A percentile compares a stretch with the other conserved stretches of the same genome.
These are phyloP conservation scores for Lerista edwardsae DNA, from an alignment of 2,797 vertebrate species.

Conservation along the genomic window DNA sequence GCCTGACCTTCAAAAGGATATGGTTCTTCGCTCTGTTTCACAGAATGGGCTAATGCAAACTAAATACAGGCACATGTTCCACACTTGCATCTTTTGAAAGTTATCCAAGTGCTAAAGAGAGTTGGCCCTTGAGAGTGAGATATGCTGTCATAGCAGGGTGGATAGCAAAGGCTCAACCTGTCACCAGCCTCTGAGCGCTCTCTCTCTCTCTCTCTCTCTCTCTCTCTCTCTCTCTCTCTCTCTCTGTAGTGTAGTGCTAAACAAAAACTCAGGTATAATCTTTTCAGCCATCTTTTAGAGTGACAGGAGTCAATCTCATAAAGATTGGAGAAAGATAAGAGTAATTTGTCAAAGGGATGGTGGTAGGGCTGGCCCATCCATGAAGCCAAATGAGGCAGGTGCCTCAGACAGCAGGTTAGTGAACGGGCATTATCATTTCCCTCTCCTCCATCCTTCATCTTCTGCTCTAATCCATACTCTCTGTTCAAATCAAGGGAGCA, in stretches of 20 bases:
- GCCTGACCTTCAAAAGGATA: not conserved
- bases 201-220: no score
- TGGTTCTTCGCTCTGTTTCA: not conserved
- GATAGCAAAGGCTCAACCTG: not conserved
- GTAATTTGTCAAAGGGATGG: no score
- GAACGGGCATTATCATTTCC: no score
- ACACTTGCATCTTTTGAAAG: not conserved
- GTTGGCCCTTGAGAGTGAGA: not conserved
- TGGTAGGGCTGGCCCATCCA: no score
- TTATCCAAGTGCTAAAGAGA: not conserved
- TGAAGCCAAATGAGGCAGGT: no score
- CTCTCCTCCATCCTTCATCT: no score
- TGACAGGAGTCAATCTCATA: not conserved
- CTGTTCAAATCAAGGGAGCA: no score
- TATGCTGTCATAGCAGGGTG: not conserved
- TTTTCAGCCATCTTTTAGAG: not conserved
- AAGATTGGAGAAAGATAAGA: not conserved
- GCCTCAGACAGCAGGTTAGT: no score
- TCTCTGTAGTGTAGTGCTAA: not conserved
- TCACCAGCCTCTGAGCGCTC: not conserved
- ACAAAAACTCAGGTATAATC: not conserved
- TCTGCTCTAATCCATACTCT: no score
- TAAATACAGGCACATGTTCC: not conserved
- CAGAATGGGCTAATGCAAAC: not conserved
- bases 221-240: no score